A percentile compares a stretch with the other conserved stretches of the same genome.
These are phyloP conservation scores for Steromphala cineraria DNA, from an alignment of 2,888 invertebrate genomes.

Conservation along the genomic window DNA sequence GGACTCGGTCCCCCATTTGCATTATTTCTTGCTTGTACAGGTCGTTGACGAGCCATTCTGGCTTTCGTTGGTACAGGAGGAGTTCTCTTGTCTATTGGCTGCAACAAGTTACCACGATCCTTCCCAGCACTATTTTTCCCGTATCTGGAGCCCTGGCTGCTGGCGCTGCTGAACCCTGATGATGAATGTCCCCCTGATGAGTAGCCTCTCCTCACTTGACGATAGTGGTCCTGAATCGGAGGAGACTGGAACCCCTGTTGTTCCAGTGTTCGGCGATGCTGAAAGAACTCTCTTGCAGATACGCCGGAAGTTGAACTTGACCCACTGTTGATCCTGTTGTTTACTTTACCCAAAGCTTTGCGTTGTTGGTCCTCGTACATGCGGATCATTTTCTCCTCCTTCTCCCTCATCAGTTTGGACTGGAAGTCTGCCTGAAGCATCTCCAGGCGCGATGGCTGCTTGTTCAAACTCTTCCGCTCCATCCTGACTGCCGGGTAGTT, in stretches of 20 bases:
- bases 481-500: neutral
- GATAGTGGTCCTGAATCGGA: conserved; percentile 55
- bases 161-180: neutral
- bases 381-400: conserved; percentile 62
- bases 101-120: conserved; percentile 11
- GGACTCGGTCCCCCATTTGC: neutral
- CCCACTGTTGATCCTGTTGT: conserved; percentile 28
- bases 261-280: conserved; percentile 48
- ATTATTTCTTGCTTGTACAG: neutral
- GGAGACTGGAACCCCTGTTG: conserved; percentile 41
- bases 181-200: neutral
- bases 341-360: conserved; percentile 46
- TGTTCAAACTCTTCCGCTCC: neutral
- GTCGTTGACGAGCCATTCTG: neutral
- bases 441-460: conserved; percentile 57
- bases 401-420: conserved; percentile 59
- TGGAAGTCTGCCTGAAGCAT: conserved; percentile 64
- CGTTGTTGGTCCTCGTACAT: conserved; percentile 61
- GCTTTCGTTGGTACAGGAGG: neutral
- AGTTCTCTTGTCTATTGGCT: neutral
- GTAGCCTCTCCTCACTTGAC: conserved; percentile 34
- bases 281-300: conserved; percentile 55
- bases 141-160: neutral
- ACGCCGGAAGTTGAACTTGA: neutral
- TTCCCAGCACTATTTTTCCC: conserved; percentile 21